Evolutionary conservation across 2,888 invertebrate genomes (phyloP), one percentile per base, ranked within the genome.

Genomic region (Hypsopygia costalis): DNA sequence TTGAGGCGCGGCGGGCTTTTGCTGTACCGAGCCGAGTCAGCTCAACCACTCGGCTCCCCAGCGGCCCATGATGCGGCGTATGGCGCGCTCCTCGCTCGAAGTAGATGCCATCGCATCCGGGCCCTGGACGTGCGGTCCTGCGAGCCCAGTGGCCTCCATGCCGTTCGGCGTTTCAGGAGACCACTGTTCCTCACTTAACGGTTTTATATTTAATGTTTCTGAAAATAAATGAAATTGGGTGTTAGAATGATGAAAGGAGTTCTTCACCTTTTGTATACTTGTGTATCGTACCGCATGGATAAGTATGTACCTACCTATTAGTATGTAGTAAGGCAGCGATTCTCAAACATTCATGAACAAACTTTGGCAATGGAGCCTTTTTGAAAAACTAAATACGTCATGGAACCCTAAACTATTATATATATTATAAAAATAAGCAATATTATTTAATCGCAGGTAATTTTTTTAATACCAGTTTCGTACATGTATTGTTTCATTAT

Each of bases 11-110:
- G 70, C 49, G 41, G 69, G 53, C 52, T 65, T 68, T 16, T 16
- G 16, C 46, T 59, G 65, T 51, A 64, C 75, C 47, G 75, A 70
- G 92, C 93, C 95, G 97, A 97, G 97, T 97, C 97, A 97, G 96
- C 97, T 97, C 91, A 97, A 96, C 97, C 97, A 97, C 91, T 97
- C 96, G 91, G 94, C 93, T 80, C 96, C 96, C 96, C 96, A 97
- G 74, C 96, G 94, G 69, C 95, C 95, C 78, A 95, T 95, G 69
- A 87, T 76, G 76, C 87, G 87, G 76, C 79, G 86, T 12, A 86
- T 67, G 64, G 81, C 77, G 52, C 81, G 71, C 80, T 87, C 87
- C 69, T 87, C 87, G 64, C 75, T 73, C 34, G 87, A 85, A 44
- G 78, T 74, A 49, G 81, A 81, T 40, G 78, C 81, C 51, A 69